Evolutionary conservation across 2,888 invertebrate genomes (phyloP), one percentile per base, ranked within the genome.

Genomic region (Lingula anatina): DNA sequence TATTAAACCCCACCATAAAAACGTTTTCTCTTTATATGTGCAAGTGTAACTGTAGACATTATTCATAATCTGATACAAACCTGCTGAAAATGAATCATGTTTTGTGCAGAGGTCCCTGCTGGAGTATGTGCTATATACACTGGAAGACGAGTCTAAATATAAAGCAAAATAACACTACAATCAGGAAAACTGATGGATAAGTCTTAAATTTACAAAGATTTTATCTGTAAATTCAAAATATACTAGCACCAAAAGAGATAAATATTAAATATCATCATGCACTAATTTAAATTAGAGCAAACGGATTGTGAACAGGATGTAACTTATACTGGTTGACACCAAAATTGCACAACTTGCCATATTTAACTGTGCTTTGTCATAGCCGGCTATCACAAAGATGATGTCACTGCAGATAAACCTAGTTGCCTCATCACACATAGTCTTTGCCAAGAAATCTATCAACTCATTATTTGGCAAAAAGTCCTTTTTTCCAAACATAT

Each of bases 41-140:
- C n/a, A n/a, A n/a, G n/a, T n/a, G n/a, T n/a, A n/a, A n/a, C n/a
- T n/a, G n/a, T n/a, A n/a, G n/a, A n/a, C 15, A 18, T 3, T 35
- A 28, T 26, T 21, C 5, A 18, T 20, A 15, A 35, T n/a, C 25
- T 37, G 3, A 18, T 9, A 36, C 49, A 50, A 25, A 71, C 79
- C 76, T 90, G 90, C 0, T 80, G 84, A 66, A 83, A 89, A 71
- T 90, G 90, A 1, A 85, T 70, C 5, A 89, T 62, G 0, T 87
- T 85, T 73, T 84, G 85, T 0, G 85, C 83, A 0, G 89, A 89
- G 0, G 86, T 83, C 0, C 89, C 89, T 0, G 88, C 86, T 0
- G 90, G 89, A 1, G 82, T 80, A 56, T 89, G 87, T 9, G 81
- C 80, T 38, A 87, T 67, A 52, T 89, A 83, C 1, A 85, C 73